Evolutionary conservation across 2,888 invertebrate genomes (phyloP), one percentile per base, ranked within the genome.

Genomic region (Agonopterix alstromeriana): DNA sequence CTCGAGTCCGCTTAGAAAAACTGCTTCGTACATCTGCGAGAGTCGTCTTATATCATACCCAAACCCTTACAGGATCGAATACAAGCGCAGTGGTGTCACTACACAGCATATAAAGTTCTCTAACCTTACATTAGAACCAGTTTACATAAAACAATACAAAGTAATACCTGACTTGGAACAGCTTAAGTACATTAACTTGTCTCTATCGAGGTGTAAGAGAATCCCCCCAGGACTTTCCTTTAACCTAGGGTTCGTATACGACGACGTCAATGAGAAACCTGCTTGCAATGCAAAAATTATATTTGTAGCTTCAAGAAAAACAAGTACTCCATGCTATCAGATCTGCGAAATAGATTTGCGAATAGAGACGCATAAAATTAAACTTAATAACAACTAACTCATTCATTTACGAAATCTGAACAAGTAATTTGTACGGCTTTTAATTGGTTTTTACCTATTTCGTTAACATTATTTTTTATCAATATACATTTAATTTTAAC

Each of bases 291-390:
- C 77, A 0, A 85, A 78, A 62, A 77, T 86, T 63, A 73, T 85
- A 48, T 83, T 85, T 51, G 86, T 85, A 0, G 85, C 85, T 8
- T 77, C 82, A 0, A 75, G 81, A 54, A 85, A 82, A 60, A 76
- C 82, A 0, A 67, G 76, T 0, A 86, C 86, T 0, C 85, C 86
- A 0, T 86, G 87, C 51, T 87, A 86, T 53, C 87, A 87, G 55
- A 70, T 86, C 38, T 86, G 85, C 52, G 83, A 84, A 61, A 82
- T 84, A n/a, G 76, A 81, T 52, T 57, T 87, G 41, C 54, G 69
- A 43, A 76, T 86, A 47, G 68, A 70, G 10, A 63, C 70, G 4
- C 70, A 67, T 50, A 83, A 82, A 58, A 55, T 65, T 41, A 73
- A 75, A 49, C 49, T 63, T 27, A 27, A 27, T 5, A 27, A 27